Evolutionary conservation across 2,888 invertebrate species (phyloP).

Genomic region (Nephrotoma appendiculata): DNA sequence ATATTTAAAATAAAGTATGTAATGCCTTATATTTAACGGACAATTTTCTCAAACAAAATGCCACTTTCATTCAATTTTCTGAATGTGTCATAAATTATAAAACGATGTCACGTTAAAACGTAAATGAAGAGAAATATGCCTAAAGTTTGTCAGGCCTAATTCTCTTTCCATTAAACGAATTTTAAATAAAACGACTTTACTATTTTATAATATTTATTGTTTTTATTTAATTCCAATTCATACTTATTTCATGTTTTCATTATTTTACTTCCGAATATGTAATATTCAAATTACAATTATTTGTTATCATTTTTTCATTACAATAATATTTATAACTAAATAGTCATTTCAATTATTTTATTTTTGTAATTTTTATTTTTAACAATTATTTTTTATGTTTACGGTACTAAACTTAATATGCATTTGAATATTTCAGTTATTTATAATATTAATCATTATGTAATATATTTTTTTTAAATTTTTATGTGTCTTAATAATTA

Average conservation of each 20-base stretch:
- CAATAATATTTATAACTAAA: not conserved
- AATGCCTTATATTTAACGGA: no score
- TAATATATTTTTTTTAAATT: not conserved
- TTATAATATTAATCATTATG: not conserved
- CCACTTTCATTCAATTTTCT: no score
- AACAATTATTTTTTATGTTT: not conserved
- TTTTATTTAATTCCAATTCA: not conserved
- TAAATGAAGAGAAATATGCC: no score
- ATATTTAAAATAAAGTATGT: no score
- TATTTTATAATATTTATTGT: not conserved
- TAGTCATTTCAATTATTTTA: not conserved
- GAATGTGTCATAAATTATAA: no score
- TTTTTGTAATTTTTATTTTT: not conserved
- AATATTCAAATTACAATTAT: not conserved
- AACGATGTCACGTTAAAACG: no score
- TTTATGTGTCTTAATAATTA: not conserved
- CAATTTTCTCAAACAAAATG: no score
- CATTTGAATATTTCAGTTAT: not conserved
- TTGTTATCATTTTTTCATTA: not conserved
- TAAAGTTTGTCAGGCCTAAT: no score
- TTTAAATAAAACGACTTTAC: no score
- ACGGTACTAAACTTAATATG: not conserved
- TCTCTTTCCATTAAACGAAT: no score
- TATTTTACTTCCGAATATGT: not conserved
- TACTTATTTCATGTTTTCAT: not conserved